Evolutionary conservation across 2,888 invertebrate genomes (phyloP).

Genomic region (Archips crataeganus): DNA sequence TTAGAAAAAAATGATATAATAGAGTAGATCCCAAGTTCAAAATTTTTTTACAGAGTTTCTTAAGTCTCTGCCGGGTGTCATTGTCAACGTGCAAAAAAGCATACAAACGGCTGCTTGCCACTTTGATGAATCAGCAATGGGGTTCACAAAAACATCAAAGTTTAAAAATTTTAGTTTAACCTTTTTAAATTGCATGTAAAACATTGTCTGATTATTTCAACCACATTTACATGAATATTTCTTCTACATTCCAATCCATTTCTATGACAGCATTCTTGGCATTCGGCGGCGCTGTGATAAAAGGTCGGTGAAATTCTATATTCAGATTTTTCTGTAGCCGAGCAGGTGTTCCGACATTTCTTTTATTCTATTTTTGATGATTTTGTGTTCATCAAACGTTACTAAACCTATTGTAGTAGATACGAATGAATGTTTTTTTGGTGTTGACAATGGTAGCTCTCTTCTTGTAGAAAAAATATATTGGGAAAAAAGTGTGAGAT

Average conservation of each 20-base stretch:
- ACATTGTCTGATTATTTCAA: not conserved
- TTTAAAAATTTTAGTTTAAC: no score
- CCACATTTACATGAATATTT: not conserved
- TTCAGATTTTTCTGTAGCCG: not conserved
- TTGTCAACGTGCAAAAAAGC: not conserved
- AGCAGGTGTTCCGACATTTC: conserved; percentile 6
- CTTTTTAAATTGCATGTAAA: no score
- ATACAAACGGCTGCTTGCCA: not conserved
- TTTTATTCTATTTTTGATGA: not conserved
- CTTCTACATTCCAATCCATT: conserved; percentile 3
- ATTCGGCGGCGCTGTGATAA: conserved; percentile 15
- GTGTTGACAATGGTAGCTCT: no score
- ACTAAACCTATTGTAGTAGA: not conserved
- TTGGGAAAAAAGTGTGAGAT: no score
- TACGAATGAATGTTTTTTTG: not conserved
- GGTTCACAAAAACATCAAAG: not conserved
- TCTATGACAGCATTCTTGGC: conserved; percentile 1
- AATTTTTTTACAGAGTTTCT: no score
- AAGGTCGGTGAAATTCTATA: conserved; percentile 19
- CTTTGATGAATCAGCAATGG: not conserved
- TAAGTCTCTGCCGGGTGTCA: not conserved
- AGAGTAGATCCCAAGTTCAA: no score
- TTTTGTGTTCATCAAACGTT: conserved; percentile 11
- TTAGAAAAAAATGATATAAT: no score
- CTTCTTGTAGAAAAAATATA: no score